Evolutionary conservation across 2,888 invertebrate species (phyloP), one percentile per base, ranked within the genome.

Genomic region (Bursaphelenchus okinawaensis): DNA sequence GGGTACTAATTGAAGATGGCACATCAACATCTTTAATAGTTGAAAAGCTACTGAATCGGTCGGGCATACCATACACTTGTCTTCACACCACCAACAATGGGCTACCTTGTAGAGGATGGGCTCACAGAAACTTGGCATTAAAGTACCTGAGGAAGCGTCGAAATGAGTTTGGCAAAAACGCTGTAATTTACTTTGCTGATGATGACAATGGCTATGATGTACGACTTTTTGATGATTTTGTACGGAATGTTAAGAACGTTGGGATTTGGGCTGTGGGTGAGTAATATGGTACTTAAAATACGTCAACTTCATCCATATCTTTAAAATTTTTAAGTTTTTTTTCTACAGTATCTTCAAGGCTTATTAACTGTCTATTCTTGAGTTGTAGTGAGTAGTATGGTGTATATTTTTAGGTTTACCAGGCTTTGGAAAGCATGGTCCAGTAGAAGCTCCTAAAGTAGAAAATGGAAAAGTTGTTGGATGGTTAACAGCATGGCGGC

Each of bases 1-100:
- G 76, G 76, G 63, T 76, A 8, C 77, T 76, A 27, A 63, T 76
- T 24, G 76, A 76, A 61, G 76, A 76, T 52, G 70, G 65, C 1
- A 68, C 67, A 31, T 28, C 29, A 8, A 77, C 75, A 7, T 63
- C 40, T 4, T 68, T 66, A 4, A 68, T 67, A 9, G 76, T 76
- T 1, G 74, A 76, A 51, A 55, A 72, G 16, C 67, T 76, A 20
- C 67, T 76, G 12, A 50, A 63, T 9, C 65, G 40, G 1, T 16
- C 40, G 40, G n/a, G n/a, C n/a, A 40, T 40, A 12, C 40, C 40
- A 3, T n/a, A 40, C 40, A 40, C 40, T 4, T 40, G n/a, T 40
- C 40, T 40, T 3, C 40, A 40, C 1, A 16, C 40, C 2, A 40
- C 40, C 40, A 40, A 40, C 40, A 40, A 40, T 6, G 40, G 40